Evolutionary conservation across 2,113 vertebrate species (phyloP).

Genomic region (Tupaia tana): DNA sequence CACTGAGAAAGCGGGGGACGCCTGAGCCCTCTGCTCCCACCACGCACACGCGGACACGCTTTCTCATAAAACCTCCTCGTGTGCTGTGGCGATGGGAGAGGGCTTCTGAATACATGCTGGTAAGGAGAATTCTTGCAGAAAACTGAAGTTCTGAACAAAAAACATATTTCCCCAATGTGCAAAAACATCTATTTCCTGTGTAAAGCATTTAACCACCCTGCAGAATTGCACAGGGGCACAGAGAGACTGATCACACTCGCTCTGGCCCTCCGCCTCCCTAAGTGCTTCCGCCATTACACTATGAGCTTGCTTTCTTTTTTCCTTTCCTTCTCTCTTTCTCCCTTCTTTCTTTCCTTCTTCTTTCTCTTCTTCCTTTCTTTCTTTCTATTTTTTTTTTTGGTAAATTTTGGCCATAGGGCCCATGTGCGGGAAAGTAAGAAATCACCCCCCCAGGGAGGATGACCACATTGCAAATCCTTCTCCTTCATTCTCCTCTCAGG

Average conservation of each 20-base stretch:
- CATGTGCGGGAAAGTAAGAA: too few relatives aligned
- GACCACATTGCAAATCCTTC: too few relatives aligned
- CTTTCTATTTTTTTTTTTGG: too few relatives aligned
- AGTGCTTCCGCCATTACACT: not conserved
- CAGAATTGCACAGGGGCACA: not conserved
- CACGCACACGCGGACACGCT: not conserved
- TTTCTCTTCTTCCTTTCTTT: too few relatives aligned
- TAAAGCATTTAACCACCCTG: not conserved
- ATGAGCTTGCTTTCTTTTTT: not conserved
- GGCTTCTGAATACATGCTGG: not conserved
- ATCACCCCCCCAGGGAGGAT: too few relatives aligned
- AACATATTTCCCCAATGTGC: not conserved
- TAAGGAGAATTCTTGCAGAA: not conserved
- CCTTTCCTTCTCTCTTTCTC: too few relatives aligned
- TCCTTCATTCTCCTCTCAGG: too few relatives aligned
- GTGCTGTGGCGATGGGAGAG: not conserved
- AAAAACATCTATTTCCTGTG: not conserved
- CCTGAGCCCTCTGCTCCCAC: fast-evolving
- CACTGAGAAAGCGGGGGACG: not conserved
- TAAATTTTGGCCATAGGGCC: too few relatives aligned
- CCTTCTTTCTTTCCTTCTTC: too few relatives aligned
- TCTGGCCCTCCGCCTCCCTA: not conserved
- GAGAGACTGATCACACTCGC: not conserved
- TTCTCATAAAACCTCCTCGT: not conserved
- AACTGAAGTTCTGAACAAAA: not conserved